These are phyloP conservation scores for Caenorhabditis sp. DNA, from an alignment of 2,888 invertebrate genomes.

Conservation along the genomic window DNA sequence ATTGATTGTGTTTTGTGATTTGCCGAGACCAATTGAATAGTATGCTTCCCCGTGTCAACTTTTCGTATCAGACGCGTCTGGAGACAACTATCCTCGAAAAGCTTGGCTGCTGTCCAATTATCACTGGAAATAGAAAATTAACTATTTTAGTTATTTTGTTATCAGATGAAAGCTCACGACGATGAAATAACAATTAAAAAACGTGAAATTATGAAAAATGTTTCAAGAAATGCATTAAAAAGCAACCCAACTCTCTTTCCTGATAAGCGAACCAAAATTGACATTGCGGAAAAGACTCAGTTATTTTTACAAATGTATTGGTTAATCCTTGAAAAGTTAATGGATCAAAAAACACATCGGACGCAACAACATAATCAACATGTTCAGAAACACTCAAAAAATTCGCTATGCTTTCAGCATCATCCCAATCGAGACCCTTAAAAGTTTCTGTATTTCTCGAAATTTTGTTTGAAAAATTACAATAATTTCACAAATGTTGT, in stretches of 20 bases:
- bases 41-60: slow-evolving; percentile 19
- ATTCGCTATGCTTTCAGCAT: slow-evolving; percentile 1
- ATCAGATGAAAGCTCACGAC: no score
- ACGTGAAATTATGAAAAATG: neutral
- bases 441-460: neutral
- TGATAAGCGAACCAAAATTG: slow-evolving; percentile 60
- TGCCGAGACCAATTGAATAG: slow-evolving; percentile 2
- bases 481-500: slow-evolving; percentile 8
- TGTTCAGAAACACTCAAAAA: slow-evolving; percentile 11
- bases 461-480: slow-evolving; percentile 1
- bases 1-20: slow-evolving; percentile 7
- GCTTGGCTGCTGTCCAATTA: slow-evolving; percentile 38
- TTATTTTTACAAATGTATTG: slow-evolving; percentile 41
- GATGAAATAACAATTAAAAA: no score
- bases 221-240: neutral
- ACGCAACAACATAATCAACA: slow-evolving; percentile 58
- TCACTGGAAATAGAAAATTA: slow-evolving; percentile 42
- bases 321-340: slow-evolving; percentile 54
- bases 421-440: slow-evolving; percentile 48
- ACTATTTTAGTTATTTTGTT: no score
- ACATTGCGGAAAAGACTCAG: slow-evolving; percentile 46
- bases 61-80: neutral
- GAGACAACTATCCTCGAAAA: neutral
- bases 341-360: slow-evolving; percentile 67
- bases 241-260: slow-evolving; percentile 55